These are phyloP conservation scores for Mongoloraphidia duomilia DNA, from an alignment of 2,888 invertebrate species.

Conservation along the genomic window DNA sequence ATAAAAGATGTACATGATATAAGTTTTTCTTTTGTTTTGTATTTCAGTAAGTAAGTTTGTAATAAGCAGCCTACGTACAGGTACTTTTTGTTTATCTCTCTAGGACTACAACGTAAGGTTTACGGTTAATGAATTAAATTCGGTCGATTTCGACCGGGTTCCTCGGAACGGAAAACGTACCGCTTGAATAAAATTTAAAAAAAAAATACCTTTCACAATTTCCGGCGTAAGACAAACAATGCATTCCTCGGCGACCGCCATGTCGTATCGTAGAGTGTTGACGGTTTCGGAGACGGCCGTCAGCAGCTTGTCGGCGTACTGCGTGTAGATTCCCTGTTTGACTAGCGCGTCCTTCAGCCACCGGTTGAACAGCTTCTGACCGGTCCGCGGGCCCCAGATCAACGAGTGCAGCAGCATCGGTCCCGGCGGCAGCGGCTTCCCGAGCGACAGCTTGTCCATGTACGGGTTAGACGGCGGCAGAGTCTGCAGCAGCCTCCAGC, in stretches of 20 bases:
- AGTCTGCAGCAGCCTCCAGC: constrained; percentile 70
- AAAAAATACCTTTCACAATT: constrained; percentile 24
- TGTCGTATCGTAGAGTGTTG: constrained; percentile 44
- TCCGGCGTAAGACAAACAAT: constrained; percentile 38
- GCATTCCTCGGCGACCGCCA: constrained; percentile 44
- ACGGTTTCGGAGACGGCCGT: constrained; percentile 58
- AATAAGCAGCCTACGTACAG: too few species aligned
- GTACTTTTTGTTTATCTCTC: too few species aligned
- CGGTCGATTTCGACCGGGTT: too few species aligned
- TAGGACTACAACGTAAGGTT: too few species aligned
- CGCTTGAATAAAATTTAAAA: not conserved
- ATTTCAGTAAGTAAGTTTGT: too few species aligned
- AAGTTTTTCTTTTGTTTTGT: too few species aligned
- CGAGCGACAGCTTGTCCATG: constrained; percentile 62
- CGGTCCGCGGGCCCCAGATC: constrained; percentile 78
- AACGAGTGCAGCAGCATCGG: constrained; percentile 67
- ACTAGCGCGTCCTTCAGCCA: constrained; percentile 88
- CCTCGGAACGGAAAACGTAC: too few species aligned
- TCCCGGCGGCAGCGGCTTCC: constrained; percentile 47
- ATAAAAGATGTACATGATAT: not conserved
- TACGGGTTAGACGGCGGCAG: constrained; percentile 83
- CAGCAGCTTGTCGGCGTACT: constrained; percentile 55
- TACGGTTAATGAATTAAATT: too few species aligned
- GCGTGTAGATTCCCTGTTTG: constrained; percentile 81
- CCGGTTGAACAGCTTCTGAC: constrained; percentile 68